These are phyloP conservation scores for Ptycholaimellus sp. DNA, from an alignment of 2,888 invertebrate genomes.

Conservation along the genomic window DNA sequence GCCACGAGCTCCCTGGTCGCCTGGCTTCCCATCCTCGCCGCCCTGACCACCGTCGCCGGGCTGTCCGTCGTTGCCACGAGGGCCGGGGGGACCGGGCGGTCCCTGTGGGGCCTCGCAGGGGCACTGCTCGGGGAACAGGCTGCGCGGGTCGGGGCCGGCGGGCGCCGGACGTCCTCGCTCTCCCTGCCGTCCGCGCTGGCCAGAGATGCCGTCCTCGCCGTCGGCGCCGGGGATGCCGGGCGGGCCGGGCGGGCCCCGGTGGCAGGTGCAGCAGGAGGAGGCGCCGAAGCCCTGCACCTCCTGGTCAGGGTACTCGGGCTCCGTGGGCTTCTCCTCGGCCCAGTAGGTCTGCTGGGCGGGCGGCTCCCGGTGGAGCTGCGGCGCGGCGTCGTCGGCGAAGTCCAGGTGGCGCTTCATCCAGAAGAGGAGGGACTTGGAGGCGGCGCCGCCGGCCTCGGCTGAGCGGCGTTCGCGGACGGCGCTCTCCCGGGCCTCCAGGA, in stretches of 20 bases:
- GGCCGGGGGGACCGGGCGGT: background rate
- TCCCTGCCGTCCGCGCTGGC: conserved; percentile 3
- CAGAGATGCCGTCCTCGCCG: conserved; percentile 2
- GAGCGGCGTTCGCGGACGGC: background rate
- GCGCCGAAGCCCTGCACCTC: too few relatives aligned
- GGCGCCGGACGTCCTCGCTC: background rate
- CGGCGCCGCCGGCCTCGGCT: background rate
- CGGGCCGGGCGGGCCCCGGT: conserved; percentile 6
- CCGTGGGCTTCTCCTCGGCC: too few relatives aligned
- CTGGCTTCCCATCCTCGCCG: background rate
- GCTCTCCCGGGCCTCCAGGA: background rate
- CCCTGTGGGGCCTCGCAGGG: background rate
- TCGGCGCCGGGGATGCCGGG: too few relatives aligned
- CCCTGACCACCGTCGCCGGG: background rate
- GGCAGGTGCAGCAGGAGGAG: conserved; percentile 8
- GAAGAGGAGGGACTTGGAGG: background rate
- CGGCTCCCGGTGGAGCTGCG: too few relatives aligned
- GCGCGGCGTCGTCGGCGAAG: background rate
- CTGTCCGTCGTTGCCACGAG: background rate
- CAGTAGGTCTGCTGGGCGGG: too few relatives aligned
- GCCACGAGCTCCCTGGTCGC: background rate
- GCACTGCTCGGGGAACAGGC: background rate
- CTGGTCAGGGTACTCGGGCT: too few relatives aligned
- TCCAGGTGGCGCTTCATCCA: background rate
- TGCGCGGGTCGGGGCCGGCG: background rate